These are phyloP conservation scores for Mechanitis messenoides DNA, from an alignment of 2,888 invertebrate genomes.

Conservation along the genomic window DNA sequence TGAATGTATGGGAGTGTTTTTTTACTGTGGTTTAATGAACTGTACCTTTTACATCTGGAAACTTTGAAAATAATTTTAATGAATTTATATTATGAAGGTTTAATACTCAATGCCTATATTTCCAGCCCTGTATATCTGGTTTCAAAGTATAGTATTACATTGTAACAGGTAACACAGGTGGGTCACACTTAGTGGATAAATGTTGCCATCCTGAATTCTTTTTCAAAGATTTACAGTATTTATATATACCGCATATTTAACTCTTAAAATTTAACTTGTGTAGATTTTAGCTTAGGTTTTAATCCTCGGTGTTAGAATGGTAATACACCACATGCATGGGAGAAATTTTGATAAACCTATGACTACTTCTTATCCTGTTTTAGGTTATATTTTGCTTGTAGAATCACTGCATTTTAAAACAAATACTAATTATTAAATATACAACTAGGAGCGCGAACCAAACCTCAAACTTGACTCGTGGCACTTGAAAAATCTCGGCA, in stretches of 20 bases:
- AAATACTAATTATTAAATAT: no score
- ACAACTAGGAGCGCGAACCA: no score
- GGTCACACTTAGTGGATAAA: slow-evolving; percentile 20
- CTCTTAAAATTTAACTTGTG: background rate
- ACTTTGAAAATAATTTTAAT: background rate
- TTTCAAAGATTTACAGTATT: background rate
- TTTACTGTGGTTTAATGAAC: background rate
- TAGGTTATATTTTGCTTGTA: no score
- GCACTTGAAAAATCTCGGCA: no score
- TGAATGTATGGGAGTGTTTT: slow-evolving; percentile 29
- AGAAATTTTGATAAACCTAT: no score
- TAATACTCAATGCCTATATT: slow-evolving; percentile 22
- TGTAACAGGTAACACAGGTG: slow-evolving; percentile 36
- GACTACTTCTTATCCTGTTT: no score
- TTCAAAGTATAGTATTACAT: slow-evolving; percentile 20
- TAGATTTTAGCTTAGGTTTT: no score
- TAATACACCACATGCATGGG: background rate
- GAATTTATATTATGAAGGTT: slow-evolving; percentile 7
- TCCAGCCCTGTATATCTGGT: slow-evolving; percentile 23
- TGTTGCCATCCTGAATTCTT: background rate
- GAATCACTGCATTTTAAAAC: no score
- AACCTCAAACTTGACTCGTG: no score
- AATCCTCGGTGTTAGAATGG: no score
- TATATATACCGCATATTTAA: background rate
- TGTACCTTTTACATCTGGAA: background rate